Conservation (phyloP, 1,140 invertebrate species). For the Ips typographus region DNA sequence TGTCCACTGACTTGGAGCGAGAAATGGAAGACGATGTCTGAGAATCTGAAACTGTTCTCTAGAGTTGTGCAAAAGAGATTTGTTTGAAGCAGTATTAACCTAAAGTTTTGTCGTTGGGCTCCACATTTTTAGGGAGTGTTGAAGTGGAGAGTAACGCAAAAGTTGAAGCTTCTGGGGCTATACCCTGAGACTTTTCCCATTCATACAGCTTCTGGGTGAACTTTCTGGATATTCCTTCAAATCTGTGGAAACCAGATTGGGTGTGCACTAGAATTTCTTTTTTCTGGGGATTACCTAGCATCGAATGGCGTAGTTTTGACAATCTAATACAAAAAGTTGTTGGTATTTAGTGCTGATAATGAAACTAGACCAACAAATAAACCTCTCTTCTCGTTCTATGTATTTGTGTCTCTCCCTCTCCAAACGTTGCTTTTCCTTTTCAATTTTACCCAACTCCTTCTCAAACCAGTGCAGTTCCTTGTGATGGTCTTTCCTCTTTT, state of each 20-base stretch:
- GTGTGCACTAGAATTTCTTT: constrained; percentile 79
- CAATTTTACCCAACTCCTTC: constrained; percentile 63
- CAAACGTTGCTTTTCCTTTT: constrained; percentile 63
- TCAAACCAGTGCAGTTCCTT: constrained; percentile 61
- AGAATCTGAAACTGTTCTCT: too few species aligned
- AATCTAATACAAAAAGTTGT: constrained; percentile 52
- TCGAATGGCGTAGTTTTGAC: constrained; percentile 62
- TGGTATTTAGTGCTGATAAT: background rate
- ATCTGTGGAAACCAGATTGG: constrained; percentile 76
- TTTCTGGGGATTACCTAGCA: constrained; percentile 56
- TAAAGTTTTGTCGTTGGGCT: background rate
- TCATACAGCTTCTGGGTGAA: constrained; percentile 87
- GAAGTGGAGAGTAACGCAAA: constrained; percentile 71
- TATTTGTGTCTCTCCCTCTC: constrained; percentile 63
- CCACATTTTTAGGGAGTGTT: constrained; percentile 51
- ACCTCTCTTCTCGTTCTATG: constrained; percentile 61
- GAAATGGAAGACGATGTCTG: constrained; percentile 31
- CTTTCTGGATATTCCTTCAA: constrained; percentile 82
- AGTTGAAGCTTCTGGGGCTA: constrained; percentile 77
- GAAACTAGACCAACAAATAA: constrained; percentile 4
- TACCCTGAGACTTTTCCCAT: constrained; percentile 84
- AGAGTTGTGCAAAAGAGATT: too few species aligned
- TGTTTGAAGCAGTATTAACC: too few species aligned
- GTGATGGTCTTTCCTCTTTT: constrained; percentile 42
- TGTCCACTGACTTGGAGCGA: constrained; percentile 72